These are phyloP conservation scores for Drosophila paulistorum DNA, from an alignment of 1,140 invertebrate genomes.

Conservation along the genomic window DNA sequence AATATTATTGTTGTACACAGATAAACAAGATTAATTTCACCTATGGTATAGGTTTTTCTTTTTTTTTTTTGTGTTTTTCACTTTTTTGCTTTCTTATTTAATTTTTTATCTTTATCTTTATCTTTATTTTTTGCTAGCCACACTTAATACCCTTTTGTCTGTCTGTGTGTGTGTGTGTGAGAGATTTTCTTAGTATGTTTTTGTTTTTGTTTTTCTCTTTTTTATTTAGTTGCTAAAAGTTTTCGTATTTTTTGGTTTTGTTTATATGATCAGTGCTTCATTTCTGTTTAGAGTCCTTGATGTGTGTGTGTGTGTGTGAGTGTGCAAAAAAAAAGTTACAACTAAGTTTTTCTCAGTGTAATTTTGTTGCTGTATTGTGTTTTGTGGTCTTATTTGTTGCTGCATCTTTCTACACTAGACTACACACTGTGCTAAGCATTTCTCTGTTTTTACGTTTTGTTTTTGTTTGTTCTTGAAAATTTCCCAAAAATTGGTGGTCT, in stretches of 20 bases:
- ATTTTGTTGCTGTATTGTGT: background rate
- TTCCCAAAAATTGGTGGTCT: slow-evolving; percentile 78
- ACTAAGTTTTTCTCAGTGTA: slow-evolving; percentile 7
- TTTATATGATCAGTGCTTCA: slow-evolving; percentile 60
- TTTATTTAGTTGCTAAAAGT: slow-evolving; percentile 45
- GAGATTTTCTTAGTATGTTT: slow-evolving; percentile 8
- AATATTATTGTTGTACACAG: slow-evolving; percentile 80
- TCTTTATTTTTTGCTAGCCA: slow-evolving; percentile 35
- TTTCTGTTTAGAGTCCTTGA: slow-evolving; percentile 9
- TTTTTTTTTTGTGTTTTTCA: slow-evolving; percentile 36
- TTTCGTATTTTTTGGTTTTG: background rate
- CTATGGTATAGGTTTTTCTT: slow-evolving; percentile 46
- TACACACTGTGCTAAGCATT: slow-evolving; percentile 25
- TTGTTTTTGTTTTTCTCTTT: slow-evolving; percentile 4
- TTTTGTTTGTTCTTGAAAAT: slow-evolving; percentile 46
- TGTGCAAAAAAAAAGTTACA: slow-evolving; percentile 11
- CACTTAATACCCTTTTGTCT: slow-evolving; percentile 13
- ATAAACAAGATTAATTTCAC: slow-evolving; percentile 75
- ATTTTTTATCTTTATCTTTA: slow-evolving; percentile 40
- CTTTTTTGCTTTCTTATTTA: slow-evolving; percentile 33
- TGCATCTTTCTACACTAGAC: slow-evolving; percentile 25
- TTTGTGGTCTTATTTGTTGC: slow-evolving; percentile 8
- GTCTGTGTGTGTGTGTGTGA: slow-evolving; percentile 4
- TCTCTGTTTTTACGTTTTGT: slow-evolving; percentile 11
- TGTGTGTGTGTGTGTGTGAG: slow-evolving; percentile 12